A percentile compares a stretch with the other conserved stretches of the same genome.
These are phyloP conservation scores for Drosophila nikananu DNA, from an alignment of 1,140 invertebrate species.

Conservation along the genomic window DNA sequence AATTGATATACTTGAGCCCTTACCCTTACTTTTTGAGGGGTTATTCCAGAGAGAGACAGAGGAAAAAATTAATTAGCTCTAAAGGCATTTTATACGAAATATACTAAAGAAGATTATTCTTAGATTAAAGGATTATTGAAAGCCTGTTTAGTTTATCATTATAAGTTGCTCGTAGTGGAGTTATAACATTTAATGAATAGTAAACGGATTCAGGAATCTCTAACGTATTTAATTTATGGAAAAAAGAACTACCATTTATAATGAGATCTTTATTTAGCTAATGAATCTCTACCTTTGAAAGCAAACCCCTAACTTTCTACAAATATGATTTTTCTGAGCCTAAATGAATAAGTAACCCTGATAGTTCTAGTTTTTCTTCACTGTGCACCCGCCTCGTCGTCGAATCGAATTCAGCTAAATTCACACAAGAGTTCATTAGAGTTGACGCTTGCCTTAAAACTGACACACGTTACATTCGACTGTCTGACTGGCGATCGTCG, in stretches of 20 bases:
- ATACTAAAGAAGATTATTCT: not conserved
- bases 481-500: constrained; percentile 42
- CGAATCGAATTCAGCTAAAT: constrained; percentile 70
- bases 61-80: constrained; percentile 2
- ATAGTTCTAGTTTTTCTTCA: not conserved
- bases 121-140: not conserved
- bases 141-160: not conserved
- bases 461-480: constrained; percentile 84
- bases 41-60: constrained; percentile 33
- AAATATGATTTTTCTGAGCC: not conserved
- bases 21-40: constrained; percentile 3
- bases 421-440: constrained; percentile 85
- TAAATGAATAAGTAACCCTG: too few species aligned
- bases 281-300: not conserved
- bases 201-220: not conserved
- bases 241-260: not conserved
- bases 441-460: constrained; percentile 85
- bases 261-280: too few species aligned
- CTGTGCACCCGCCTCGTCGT: constrained; percentile 26
- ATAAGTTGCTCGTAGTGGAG: not conserved
- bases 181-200: not conserved
- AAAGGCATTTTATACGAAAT: not conserved
- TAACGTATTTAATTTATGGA: not conserved
- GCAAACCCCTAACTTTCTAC: accelerated
- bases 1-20: constrained; percentile 72